A percentile compares a stretch with the other conserved stretches of the same genome.
Conservation (phyloP, 2,797 vertebrate genomes). For the Momotus momota region DNA sequence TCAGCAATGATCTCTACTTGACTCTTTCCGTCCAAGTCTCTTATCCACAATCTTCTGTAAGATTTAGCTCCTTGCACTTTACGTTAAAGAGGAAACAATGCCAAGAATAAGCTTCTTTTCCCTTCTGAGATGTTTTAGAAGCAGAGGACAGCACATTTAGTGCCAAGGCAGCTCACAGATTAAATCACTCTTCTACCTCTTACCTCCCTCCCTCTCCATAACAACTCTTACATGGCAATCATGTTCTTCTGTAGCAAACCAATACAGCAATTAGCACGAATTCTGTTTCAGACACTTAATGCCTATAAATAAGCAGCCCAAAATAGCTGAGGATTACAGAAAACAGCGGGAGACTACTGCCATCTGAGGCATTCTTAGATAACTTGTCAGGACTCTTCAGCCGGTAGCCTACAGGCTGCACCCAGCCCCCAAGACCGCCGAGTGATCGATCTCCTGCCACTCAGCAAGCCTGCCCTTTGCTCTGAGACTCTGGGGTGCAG, state of each 20-base stretch:
- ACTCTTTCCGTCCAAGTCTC: neutral
- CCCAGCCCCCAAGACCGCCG: neutral
- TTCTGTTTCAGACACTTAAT: neutral
- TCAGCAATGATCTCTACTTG: constrained; percentile 5
- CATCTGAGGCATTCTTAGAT: neutral
- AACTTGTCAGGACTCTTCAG: neutral
- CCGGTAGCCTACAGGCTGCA: neutral
- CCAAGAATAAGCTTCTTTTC: constrained; percentile 67
- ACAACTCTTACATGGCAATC: neutral
- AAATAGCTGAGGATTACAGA: constrained; percentile 1
- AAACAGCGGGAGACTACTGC: neutral
- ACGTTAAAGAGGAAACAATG: neutral
- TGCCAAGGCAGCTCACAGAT: neutral
- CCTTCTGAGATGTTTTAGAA: constrained; percentile 1
- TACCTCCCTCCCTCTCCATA: neutral
- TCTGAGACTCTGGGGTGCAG: neutral
- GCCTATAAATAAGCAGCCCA: neutral
- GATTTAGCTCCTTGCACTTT: constrained; percentile 52
- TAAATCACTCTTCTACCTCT: neutral
- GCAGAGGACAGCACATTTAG: neutral
- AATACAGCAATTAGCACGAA: neutral
- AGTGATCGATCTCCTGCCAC: neutral
- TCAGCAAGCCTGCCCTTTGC: neutral
- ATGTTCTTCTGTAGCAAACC: neutral
- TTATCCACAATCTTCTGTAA: neutral